Base-by-base conservation (phyloP, 2,797 vertebrate species). In the Dicrostonyx torquatus region DNA sequence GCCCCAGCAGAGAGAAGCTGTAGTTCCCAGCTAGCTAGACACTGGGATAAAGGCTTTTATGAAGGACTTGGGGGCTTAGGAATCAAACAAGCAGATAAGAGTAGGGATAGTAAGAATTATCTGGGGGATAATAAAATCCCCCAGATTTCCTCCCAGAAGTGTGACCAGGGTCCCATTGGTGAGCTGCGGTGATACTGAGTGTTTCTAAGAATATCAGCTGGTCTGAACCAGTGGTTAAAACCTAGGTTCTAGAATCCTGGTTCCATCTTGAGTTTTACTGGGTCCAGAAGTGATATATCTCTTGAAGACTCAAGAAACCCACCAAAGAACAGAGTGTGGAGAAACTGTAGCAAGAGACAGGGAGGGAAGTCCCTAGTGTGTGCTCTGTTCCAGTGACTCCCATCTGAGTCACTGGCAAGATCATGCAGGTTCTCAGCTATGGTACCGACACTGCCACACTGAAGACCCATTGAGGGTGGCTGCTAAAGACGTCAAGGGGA, bases 401-500 rank as follows among this genome's bases (percentile, higher is more conserved):
- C n/a, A 37, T 22, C 17, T 24, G 22, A 70, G 68, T 37, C 68
- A 70, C 68, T 37, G n/a, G 68, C 68, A 37, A 20, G 7, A 37
- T 20, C 68, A 37, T 70, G 68, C n/a, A 70, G 37, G n/a, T n/a
- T 70, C n/a, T 70, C n/a, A 70, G 68, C 24, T 70, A 10, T 40
- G n/a, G 22, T 40, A 22, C 18, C 2, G 4, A 22, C 9, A 40
- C n/a, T 11, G n/a, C 4, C 4, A 1, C n/a, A 40, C 18, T 22
- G n/a, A 72, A 22, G n/a, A n/a, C n/a, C 68, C n/a, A 72, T 37
- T 72, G 37, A 72, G n/a, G 10, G 9, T 22, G n/a, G 18, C n/a
- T 18, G 37, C n/a, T 40, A 72, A 72, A 18, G n/a, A 40, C 8
- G 5, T 72, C 18, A 40, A 70, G 8, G 68, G n/a, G 7, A 22